Percentiles rank a stretch among this genome's conserved stretches.
phyloP scores from a whole-genome alignment of 1,140 invertebrate genomes.

The Muscidifurax raptorellus region DNA sequence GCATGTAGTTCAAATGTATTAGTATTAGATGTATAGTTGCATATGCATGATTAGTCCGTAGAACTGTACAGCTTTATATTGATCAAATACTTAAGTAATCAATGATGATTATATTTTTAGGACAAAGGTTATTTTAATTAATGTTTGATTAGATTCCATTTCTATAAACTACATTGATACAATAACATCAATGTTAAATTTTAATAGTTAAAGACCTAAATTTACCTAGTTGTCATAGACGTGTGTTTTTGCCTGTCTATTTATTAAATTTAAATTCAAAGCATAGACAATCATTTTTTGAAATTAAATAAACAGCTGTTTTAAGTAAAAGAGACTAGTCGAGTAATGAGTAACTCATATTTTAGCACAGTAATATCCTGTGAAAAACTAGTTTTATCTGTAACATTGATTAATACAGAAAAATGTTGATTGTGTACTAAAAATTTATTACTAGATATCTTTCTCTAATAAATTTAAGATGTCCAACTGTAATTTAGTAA shows the following conservation, averaged over 20 bases:
- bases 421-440: not conserved
- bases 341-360: not conserved
- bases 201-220: not conserved
- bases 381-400: not conserved
- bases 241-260: not conserved
- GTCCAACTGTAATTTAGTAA: slow-evolving; percentile 42
- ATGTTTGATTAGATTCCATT: no score
- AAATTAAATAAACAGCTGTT: not conserved
- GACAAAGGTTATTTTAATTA: not conserved
- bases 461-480: slow-evolving; percentile 43
- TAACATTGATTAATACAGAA: not conserved
- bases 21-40: not conserved
- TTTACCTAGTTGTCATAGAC: not conserved
- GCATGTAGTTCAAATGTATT: not conserved
- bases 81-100: not conserved
- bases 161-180: no score
- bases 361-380: not conserved
- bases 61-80: not conserved
- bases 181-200: no score
- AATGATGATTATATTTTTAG: not conserved
- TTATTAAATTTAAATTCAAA: not conserved
- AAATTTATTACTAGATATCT: slow-evolving; percentile 26
- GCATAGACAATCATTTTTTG: not conserved
- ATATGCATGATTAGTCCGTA: not conserved
- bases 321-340: not conserved